phyloP scores from a whole-genome alignment of 2,888 invertebrate genomes.

The Salticus scenicus region DNA sequence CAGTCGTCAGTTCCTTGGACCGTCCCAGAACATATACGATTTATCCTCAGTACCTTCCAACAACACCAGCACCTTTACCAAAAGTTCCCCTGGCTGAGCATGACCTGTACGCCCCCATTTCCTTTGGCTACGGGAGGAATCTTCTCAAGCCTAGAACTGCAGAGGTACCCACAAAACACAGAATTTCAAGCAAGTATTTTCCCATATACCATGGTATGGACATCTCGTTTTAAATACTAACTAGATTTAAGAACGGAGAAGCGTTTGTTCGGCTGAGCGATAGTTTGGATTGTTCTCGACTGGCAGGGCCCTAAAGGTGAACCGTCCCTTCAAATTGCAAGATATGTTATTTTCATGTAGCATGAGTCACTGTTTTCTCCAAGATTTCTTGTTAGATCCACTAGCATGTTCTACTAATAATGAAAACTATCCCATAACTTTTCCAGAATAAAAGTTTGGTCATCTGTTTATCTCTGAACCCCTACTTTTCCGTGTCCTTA shows the following conservation, averaged over 20 bases:
- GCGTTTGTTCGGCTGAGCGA: background rate
- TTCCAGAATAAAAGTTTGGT: background rate
- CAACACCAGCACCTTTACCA: constrained; percentile 52
- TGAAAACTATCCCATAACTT: background rate
- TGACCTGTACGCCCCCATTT: constrained; percentile 65
- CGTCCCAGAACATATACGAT: constrained; percentile 38
- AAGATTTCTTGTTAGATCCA: background rate
- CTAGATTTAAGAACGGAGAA: constrained; percentile 19
- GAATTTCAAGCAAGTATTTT: constrained; percentile 68
- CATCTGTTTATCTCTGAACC: background rate
- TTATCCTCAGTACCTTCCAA: constrained; percentile 42
- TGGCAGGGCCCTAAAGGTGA: constrained; percentile 47
- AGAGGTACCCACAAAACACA: constrained; percentile 35
- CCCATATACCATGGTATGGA: constrained; percentile 67
- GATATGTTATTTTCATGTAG: constrained; percentile 4
- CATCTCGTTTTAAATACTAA: constrained; percentile 56
- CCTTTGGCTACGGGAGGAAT: constrained; percentile 62
- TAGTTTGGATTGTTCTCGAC: constrained; percentile 38
- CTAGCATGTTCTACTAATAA: background rate
- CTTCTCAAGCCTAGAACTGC: constrained; percentile 56
- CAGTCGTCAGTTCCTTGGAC: constrained; percentile 54
- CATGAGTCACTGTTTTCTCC: background rate
- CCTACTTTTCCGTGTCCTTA: background rate
- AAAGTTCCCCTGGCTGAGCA: constrained; percentile 57
- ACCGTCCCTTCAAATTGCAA: constrained; percentile 44